A percentile compares a stretch with the other conserved stretches of the same genome.
Conservation (phyloP, 2,797 vertebrate genomes). For the Neoniphon sammara region DNA sequence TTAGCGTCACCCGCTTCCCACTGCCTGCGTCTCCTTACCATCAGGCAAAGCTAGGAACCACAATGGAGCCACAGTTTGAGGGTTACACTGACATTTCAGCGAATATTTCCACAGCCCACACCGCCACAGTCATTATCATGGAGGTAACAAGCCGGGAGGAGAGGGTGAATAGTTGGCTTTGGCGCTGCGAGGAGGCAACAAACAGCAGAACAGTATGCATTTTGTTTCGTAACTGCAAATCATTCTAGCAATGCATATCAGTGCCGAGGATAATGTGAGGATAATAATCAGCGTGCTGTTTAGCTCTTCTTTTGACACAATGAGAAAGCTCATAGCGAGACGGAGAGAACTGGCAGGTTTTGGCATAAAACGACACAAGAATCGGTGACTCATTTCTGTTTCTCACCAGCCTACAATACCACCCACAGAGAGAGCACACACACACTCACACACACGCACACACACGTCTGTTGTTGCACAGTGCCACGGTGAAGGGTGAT, state of each 20-base stretch:
- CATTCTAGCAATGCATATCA: constrained; percentile 31
- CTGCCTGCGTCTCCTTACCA: constrained; percentile 33
- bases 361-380: constrained; percentile 40
- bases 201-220: constrained; percentile 16
- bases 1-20: constrained; percentile 29
- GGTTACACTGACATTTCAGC: constrained; percentile 46
- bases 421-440: constrained; percentile 26
- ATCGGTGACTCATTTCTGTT: constrained; percentile 64
- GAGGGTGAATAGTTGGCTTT: constrained; percentile 2
- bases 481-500: constrained; percentile 5
- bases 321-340: constrained; percentile 23
- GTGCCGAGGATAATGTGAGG: constrained; percentile 25
- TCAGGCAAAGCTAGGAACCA: constrained; percentile 37
- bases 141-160: constrained; percentile 17
- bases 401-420: constrained; percentile 56
- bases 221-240: constrained; percentile 36
- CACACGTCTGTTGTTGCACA: not conserved
- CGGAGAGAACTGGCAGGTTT: constrained; percentile 12
- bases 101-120: constrained; percentile 49
- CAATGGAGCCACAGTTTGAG: constrained; percentile 43
- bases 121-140: constrained; percentile 28
- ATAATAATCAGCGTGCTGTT: constrained; percentile 33
- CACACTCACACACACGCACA: constrained; percentile 1
- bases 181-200: constrained; percentile 15
- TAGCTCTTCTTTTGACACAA: constrained; percentile 6